Base-by-base conservation (phyloP, 2,113 vertebrate species). In the Pycnonotus jocosus region DNA sequence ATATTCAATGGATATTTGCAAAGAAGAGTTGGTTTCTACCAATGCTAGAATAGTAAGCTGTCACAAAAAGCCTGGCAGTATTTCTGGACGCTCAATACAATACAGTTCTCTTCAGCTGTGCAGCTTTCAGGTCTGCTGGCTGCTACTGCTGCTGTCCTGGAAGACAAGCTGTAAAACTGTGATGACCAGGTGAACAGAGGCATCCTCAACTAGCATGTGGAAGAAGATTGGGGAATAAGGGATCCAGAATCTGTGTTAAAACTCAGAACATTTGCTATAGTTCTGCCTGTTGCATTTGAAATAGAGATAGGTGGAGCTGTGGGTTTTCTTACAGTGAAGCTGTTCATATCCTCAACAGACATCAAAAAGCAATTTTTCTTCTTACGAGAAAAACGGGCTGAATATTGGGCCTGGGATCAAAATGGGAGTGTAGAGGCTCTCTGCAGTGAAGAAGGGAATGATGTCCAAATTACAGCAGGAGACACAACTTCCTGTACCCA, bases 101-200 rank as follows among this genome's bases (percentile, higher is more conserved):
- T 64, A 72, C 19, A 68, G 16, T 72, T 86, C 50, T 47, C 62
- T 61, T 72, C 66, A 82, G 37, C 48, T 88, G 19, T 48, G 53
- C 58, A 74, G 61, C 47, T 80, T 81, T 65, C 40, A 93, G 74
- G 44, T 90, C 53, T 86, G 57, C 58, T 80, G 79, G 76, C 53
- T 90, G 82, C 81, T 74, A 33, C 51, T 90, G 70, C 74, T 88
- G 85, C 42, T 90, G 60, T 65, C 22, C 58, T 53, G 45, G 42
- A 86, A 91, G 76, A 77, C 37, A 90, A 88, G 72, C 50, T 83
- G 72, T 65, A 82, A 86, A 93, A 80, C 76, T 80, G 61, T 22
- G 66, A 92, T 45, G 83, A 79, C 88, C 87, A 61, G 62, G 37
- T 93, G 91, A 90, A 40, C 86, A 92, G 62, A 88, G 86, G 54